A percentile compares a stretch with the other conserved stretches of the same genome.
phyloP scores from a whole-genome alignment of 1,140 invertebrate species.

The Conus ventricosus region DNA sequence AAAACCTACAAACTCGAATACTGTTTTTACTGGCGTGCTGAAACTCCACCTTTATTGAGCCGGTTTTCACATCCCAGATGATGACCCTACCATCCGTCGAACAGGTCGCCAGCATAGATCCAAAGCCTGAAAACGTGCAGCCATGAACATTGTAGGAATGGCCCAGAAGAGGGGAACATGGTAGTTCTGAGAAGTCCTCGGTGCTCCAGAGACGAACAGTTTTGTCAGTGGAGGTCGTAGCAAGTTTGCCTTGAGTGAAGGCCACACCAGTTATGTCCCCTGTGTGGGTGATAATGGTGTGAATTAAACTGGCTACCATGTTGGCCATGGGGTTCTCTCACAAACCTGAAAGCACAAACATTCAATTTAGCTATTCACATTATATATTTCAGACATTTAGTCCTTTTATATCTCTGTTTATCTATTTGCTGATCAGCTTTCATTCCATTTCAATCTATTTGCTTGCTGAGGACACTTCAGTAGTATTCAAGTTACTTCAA shows the following conservation, averaged over 20 bases:
- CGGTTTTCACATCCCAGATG: conserved; percentile 82
- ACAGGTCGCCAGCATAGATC: conserved; percentile 82
- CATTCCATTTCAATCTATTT: no score
- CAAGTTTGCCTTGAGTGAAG: conserved; percentile 67
- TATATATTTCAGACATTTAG: no score
- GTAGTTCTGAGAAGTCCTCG: conserved; percentile 63
- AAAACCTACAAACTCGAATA: conserved; percentile 82
- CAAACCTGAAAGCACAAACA: no score
- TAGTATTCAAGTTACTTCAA: no score
- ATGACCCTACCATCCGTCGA: conserved; percentile 85
- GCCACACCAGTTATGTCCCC: conserved; percentile 80
- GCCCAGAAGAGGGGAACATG: conserved; percentile 71
- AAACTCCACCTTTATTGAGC: conserved; percentile 80
- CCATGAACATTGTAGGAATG: conserved; percentile 75
- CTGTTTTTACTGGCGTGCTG: conserved; percentile 80
- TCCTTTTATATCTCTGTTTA: no score
- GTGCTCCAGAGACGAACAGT: conserved; percentile 73
- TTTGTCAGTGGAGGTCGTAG: conserved; percentile 74
- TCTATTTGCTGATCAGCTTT: no score
- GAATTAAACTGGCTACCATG: conserved; percentile 61
- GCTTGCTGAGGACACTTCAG: no score
- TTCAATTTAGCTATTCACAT: no score
- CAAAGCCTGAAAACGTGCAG: conserved; percentile 82
- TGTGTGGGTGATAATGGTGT: conserved; percentile 75
- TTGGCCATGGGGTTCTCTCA: conserved; percentile 26